Conservation (phyloP, 2,797 vertebrate species). For the Sebastes paucispinis region DNA sequence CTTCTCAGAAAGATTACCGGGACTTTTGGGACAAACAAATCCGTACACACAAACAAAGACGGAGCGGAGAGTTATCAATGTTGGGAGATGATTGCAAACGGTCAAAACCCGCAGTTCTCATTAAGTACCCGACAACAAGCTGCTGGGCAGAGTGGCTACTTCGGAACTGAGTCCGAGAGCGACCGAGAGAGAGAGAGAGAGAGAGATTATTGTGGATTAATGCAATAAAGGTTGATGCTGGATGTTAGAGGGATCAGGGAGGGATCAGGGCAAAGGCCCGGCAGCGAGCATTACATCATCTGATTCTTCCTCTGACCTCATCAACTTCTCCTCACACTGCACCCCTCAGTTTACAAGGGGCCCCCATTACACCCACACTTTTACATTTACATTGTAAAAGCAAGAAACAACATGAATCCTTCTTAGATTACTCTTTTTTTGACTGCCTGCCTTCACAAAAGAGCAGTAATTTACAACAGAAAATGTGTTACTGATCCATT, state of each 20-base stretch:
- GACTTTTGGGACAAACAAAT: constrained; percentile 26
- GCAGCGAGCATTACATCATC: constrained; percentile 63
- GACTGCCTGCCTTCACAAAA: not conserved
- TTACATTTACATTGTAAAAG: not conserved
- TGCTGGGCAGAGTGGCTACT: constrained; percentile 44
- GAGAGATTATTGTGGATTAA: constrained; percentile 81
- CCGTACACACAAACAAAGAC: not conserved
- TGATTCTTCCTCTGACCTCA: constrained; percentile 28
- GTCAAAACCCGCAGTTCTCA: constrained; percentile 33
- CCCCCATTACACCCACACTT: not conserved
- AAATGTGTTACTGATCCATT: not conserved
- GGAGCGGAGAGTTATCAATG: not conserved
- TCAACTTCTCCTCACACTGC: not conserved
- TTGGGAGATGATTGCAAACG: constrained; percentile 20
- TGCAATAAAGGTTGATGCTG: constrained; percentile 63
- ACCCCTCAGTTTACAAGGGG: not conserved
- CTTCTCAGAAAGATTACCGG: constrained; percentile 63
- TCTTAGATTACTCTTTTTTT: not conserved
- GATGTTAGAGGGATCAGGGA: constrained; percentile 71
- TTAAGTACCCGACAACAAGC: constrained; percentile 35
- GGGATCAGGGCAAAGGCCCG: constrained; percentile 61
- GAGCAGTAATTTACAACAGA: not conserved
- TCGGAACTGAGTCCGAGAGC: constrained; percentile 39
- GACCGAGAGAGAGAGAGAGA: constrained; percentile 6
- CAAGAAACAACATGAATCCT: not conserved